phyloP scores from a whole-genome alignment of 2,797 vertebrate genomes.

The Lagodon rhomboides region DNA sequence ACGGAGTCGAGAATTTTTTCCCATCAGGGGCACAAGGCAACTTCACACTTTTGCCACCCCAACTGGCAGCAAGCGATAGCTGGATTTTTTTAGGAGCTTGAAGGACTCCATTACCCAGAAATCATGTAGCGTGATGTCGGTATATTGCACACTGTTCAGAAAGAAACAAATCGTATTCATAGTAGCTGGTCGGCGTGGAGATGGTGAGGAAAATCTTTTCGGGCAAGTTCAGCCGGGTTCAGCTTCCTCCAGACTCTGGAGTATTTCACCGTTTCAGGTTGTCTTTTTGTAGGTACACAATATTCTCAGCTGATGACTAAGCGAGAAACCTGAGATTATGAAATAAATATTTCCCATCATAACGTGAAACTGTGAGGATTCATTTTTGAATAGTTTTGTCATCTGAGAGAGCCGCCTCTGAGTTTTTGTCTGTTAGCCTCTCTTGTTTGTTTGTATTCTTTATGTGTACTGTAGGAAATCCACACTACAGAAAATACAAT shows the following conservation, averaged over 20 bases:
- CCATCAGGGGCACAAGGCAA: slow-evolving; percentile 9
- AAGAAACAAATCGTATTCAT: slow-evolving; percentile 10
- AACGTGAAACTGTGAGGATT: slow-evolving; percentile 6
- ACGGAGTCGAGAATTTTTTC: slow-evolving; percentile 33
- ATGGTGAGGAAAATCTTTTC: slow-evolving; percentile 11
- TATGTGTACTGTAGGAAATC: background rate
- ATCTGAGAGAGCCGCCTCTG: background rate
- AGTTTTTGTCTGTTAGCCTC: background rate
- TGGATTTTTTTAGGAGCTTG: slow-evolving; percentile 21
- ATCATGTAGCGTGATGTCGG: slow-evolving; percentile 2
- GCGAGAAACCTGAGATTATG: background rate
- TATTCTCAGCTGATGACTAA: background rate
- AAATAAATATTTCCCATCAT: slow-evolving; percentile 8
- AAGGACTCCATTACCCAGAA: slow-evolving; percentile 43
- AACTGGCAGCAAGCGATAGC: slow-evolving; percentile 20
- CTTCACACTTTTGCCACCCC: slow-evolving; percentile 11
- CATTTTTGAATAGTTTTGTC: background rate
- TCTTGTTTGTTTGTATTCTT: background rate
- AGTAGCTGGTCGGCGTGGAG: background rate
- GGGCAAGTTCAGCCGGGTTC: slow-evolving; percentile 16
- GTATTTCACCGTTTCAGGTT: background rate
- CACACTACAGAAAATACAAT: no score
- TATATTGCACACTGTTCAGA: slow-evolving; percentile 3
- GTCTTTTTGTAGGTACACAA: background rate
- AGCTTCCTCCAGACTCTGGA: slow-evolving; percentile 8